Conservation (phyloP, 2,888 invertebrate species). For the Drosophila neutralis region DNA sequence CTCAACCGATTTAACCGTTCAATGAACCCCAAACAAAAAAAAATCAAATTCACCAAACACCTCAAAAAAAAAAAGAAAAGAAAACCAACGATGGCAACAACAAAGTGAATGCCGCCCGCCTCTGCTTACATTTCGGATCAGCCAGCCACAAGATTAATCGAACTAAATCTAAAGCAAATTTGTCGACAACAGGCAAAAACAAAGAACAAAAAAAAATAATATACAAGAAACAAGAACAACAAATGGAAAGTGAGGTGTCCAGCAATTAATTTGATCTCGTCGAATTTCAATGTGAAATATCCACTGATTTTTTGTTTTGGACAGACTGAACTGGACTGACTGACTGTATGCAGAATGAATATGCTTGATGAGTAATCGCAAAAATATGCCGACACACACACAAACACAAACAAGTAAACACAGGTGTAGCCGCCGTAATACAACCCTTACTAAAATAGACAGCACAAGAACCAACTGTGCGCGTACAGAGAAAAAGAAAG, state of each 20-base stretch:
- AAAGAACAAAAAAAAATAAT: neutral
- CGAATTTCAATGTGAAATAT: constrained; percentile 55
- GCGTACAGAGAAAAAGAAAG: constrained; percentile 29
- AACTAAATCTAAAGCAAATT: constrained; percentile 42
- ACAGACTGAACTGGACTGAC: constrained; percentile 19
- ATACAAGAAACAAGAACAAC: constrained; percentile 3
- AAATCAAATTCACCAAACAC: constrained; percentile 35
- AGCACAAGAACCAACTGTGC: constrained; percentile 50
- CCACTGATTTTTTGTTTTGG: constrained; percentile 29
- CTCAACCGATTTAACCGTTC: constrained; percentile 47
- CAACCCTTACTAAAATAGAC: constrained; percentile 61
- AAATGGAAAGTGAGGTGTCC: constrained; percentile 22
- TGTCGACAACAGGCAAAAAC: constrained; percentile 26
- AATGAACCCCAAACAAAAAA: constrained; percentile 52
- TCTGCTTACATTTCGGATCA: constrained; percentile 27
- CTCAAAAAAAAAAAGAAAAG: neutral
- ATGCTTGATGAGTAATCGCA: constrained; percentile 67
- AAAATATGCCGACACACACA: constrained; percentile 51
- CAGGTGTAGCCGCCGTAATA: constrained; percentile 57
- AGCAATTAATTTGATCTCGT: constrained; percentile 59
- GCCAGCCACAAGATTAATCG: constrained; percentile 28
- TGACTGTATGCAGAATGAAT: constrained; percentile 47
- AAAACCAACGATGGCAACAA: constrained; percentile 1
- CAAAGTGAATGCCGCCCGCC: constrained; percentile 26
- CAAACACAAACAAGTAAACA: constrained; percentile 38